These are phyloP conservation scores for Falco punctatus DNA, from an alignment of 2,113 vertebrate species.

Conservation along the genomic window DNA sequence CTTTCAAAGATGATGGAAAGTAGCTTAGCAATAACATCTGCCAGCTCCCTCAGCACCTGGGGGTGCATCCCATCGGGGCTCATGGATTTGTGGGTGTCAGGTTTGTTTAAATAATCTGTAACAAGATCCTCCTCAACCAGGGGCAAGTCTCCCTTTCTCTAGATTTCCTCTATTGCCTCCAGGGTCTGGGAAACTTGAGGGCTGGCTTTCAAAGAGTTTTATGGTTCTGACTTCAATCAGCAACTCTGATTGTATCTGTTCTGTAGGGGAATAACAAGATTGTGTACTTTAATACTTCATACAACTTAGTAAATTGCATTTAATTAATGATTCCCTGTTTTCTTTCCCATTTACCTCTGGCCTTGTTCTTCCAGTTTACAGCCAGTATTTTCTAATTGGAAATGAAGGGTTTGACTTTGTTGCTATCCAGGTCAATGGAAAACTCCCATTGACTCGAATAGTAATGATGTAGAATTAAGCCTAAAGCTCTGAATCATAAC, in stretches of 20 bases:
- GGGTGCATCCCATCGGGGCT: too few species aligned
- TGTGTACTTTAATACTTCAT: neutral
- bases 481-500: neutral
- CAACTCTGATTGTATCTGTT: neutral
- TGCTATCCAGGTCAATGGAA: conserved; percentile 25
- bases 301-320: neutral
- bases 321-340: neutral
- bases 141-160: too few species aligned
- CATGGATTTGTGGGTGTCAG: too few species aligned
- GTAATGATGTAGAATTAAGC: neutral
- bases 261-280: neutral
- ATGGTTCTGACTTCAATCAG: neutral
- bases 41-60: too few species aligned
- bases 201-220: neutral
- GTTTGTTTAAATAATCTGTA: too few species aligned
- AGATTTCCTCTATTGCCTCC: too few species aligned
- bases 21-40: too few species aligned
- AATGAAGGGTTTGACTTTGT: neutral
- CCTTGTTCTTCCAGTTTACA: neutral
- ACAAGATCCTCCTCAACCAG: too few species aligned
- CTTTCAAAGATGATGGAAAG: too few species aligned
- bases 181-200: too few species aligned
- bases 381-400: neutral
- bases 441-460: neutral
- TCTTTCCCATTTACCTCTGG: neutral